These are phyloP conservation scores for Dendrocopos noguchii DNA, from an alignment of 2,113 vertebrate species.

Conservation along the genomic window DNA sequence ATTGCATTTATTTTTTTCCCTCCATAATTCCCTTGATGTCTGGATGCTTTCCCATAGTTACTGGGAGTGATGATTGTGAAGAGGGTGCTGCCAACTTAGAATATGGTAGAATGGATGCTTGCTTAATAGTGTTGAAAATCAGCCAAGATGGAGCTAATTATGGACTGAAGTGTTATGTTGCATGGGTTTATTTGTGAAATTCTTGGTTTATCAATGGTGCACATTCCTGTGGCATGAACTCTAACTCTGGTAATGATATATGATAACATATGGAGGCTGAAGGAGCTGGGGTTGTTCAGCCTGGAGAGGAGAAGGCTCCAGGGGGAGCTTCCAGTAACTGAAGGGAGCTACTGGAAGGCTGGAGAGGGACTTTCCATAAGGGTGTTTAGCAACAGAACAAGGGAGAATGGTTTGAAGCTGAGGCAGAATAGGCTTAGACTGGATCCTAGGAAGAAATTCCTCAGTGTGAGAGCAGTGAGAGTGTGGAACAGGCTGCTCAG, in stretches of 20 bases:
- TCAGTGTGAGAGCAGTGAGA: too few species aligned
- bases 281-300: too few species aligned
- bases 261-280: background rate
- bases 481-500: too few species aligned
- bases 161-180: background rate
- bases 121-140: slow-evolving; percentile 29
- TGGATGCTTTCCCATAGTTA: slow-evolving; percentile 25
- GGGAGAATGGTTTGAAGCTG: too few species aligned
- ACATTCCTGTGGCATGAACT: background rate
- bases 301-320: too few species aligned
- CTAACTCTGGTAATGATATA: background rate
- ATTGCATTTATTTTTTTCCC: background rate
- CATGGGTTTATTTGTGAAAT: background rate
- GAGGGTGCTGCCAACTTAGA: slow-evolving; percentile 36
- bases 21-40: background rate
- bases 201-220: slow-evolving; percentile 3
- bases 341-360: too few species aligned
- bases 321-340: too few species aligned
- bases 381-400: too few species aligned
- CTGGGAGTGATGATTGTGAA: background rate
- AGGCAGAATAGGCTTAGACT: too few species aligned
- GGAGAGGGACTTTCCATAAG: too few species aligned
- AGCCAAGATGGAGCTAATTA: background rate
- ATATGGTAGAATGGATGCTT: background rate
- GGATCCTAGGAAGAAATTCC: too few species aligned